Conservation (phyloP, 1,140 invertebrate species). For the Achatina immaculata region DNA sequence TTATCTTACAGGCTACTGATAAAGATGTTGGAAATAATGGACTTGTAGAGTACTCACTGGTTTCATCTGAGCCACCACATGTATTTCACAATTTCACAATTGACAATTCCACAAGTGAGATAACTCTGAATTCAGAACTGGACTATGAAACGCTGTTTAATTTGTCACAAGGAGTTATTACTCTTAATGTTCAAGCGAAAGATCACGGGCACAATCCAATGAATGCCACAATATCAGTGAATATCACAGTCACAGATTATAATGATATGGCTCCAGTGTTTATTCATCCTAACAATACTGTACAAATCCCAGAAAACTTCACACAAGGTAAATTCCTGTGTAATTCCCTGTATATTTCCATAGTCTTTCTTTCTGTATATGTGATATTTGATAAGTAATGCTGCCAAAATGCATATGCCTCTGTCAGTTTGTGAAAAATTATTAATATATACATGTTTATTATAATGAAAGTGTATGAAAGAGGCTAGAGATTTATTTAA, state of each 20-base stretch:
- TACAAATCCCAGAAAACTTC: conserved; percentile 5
- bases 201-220: neutral
- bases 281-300: neutral
- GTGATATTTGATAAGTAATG: too few relatives aligned
- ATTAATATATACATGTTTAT: too few relatives aligned
- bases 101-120: neutral
- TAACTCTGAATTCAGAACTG: neutral
- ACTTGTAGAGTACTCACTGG: neutral
- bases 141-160: conserved; percentile 15
- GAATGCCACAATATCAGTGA: neutral
- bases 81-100: neutral
- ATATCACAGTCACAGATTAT: conserved; percentile 7
- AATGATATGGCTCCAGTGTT: conserved; percentile 14
- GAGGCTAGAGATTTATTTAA: too few relatives aligned
- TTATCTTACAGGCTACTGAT: conserved; percentile 22
- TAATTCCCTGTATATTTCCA: too few relatives aligned
- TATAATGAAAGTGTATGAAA: too few relatives aligned
- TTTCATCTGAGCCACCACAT: neutral
- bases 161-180: neutral
- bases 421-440: too few relatives aligned
- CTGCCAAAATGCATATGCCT: too few relatives aligned
- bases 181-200: neutral
- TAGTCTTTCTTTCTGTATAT: too few relatives aligned
- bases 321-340: conserved; percentile 6
- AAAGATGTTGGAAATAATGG: conserved; percentile 14